These are phyloP conservation scores for Odontophorus gujanensis DNA, from an alignment of 2,113 vertebrate genomes.

Conservation along the genomic window DNA sequence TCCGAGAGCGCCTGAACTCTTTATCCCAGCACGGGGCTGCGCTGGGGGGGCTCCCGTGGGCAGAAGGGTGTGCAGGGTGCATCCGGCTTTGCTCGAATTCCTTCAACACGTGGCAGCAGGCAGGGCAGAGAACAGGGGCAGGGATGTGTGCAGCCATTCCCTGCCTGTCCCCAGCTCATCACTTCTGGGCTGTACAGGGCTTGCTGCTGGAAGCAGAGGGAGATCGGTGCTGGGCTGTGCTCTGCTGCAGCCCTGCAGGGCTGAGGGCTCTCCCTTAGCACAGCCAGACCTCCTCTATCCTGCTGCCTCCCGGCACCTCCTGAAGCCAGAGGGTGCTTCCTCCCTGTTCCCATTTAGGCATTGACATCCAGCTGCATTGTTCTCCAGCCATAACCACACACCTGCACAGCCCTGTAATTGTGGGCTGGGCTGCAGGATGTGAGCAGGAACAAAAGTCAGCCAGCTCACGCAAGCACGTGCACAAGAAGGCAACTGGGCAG, in stretches of 20 bases:
- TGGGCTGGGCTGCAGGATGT: background rate
- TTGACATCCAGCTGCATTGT: background rate
- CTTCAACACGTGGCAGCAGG: background rate
- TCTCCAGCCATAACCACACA: background rate
- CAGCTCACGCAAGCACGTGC: background rate
- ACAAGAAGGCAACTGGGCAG: background rate
- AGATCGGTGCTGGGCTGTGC: background rate
- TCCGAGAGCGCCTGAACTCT: conserved; percentile 51
- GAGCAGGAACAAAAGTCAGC: background rate
- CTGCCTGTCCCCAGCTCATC: background rate
- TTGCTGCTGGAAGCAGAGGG: background rate
- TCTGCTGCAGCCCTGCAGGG: fast-evolving
- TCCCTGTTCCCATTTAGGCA: background rate
- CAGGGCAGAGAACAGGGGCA: background rate
- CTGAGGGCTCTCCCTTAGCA: background rate
- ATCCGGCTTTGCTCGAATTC: background rate
- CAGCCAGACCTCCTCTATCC: background rate
- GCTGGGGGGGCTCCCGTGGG: background rate
- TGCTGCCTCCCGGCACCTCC: background rate
- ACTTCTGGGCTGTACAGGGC: too few species aligned
- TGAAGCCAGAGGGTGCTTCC: background rate
- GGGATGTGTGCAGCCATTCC: background rate
- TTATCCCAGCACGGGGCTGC: background rate
- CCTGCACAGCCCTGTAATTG: background rate
- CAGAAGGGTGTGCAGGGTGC: background rate